These are phyloP conservation scores for Trogon surrucura DNA, from an alignment of 2,113 vertebrate genomes.

Conservation along the genomic window DNA sequence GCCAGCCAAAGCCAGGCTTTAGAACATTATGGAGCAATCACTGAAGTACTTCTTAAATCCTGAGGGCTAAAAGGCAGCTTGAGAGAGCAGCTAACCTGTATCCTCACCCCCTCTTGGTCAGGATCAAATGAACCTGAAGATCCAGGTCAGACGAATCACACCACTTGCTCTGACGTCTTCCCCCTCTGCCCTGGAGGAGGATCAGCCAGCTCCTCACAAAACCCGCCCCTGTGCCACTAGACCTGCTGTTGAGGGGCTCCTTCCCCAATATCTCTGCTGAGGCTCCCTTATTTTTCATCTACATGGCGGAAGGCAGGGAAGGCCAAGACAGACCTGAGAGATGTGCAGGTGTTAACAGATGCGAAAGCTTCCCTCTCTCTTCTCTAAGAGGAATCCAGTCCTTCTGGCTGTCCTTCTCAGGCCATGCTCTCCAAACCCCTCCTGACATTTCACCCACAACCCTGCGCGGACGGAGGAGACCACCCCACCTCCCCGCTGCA, in stretches of 20 bases:
- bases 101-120: too few relatives aligned
- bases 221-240: neutral
- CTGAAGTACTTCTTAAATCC: conserved; percentile 12
- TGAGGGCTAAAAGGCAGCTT: neutral
- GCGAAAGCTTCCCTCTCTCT: neutral
- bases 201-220: neutral
- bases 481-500: neutral
- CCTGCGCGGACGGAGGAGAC: fast-evolving
- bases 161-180: neutral
- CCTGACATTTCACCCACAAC: neutral
- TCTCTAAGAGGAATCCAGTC: neutral
- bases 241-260: neutral
- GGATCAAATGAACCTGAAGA: neutral
- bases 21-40: conserved; percentile 24
- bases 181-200: neutral
- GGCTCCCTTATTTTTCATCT: neutral
- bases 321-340: neutral
- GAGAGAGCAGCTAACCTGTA: neutral
- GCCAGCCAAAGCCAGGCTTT: conserved; percentile 44
- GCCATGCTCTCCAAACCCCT: fast-evolving
- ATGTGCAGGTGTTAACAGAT: neutral
- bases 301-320: neutral
- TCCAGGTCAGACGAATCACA: neutral
- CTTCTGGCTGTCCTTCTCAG: neutral
- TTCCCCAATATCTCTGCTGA: neutral